These are phyloP conservation scores for Chromobotia macracanthus DNA, from an alignment of 2,797 vertebrate species.

Conservation along the genomic window DNA sequence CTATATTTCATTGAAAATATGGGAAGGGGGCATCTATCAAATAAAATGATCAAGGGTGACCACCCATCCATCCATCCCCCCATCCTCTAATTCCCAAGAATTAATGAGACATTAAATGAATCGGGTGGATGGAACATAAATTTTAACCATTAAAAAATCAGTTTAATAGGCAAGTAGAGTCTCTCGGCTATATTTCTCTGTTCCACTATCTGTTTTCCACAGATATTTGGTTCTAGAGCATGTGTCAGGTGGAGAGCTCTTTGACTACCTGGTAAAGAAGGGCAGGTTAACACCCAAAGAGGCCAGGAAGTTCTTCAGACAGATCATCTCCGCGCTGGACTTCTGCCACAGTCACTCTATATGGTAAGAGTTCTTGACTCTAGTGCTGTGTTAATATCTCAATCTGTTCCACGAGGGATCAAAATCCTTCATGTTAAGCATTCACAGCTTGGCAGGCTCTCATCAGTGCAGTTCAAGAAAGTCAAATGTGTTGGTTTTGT, in stretches of 20 bases:
- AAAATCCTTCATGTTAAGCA: not conserved
- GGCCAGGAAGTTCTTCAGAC: conserved; percentile 98
- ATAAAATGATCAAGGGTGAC: not conserved
- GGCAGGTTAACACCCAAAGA: conserved; percentile 96
- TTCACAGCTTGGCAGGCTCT: not conserved
- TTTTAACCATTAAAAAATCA: not conserved
- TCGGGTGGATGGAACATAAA: not conserved
- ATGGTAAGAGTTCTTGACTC: conserved; percentile 78
- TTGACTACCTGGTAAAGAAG: conserved; percentile 98
- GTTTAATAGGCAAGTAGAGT: not conserved
- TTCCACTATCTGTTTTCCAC: conserved; percentile 19
- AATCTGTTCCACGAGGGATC: not conserved
- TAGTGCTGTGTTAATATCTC: not conserved
- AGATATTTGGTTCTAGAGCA: conserved; percentile 98
- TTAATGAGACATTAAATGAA: not conserved
- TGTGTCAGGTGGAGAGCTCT: conserved; percentile 95
- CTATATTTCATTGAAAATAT: not conserved
- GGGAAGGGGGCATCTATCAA: not conserved
- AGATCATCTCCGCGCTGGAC: conserved; percentile 98
- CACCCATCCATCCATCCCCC: too few relatives aligned
- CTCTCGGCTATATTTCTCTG: not conserved
- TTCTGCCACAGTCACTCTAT: conserved; percentile 99
- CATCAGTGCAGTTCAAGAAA: conserved; percentile 3
- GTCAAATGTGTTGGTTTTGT: conserved; percentile 8
- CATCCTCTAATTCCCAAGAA: not conserved